Conservation (phyloP, 1,140 invertebrate species). For the Sycophaga agraensis region DNA sequence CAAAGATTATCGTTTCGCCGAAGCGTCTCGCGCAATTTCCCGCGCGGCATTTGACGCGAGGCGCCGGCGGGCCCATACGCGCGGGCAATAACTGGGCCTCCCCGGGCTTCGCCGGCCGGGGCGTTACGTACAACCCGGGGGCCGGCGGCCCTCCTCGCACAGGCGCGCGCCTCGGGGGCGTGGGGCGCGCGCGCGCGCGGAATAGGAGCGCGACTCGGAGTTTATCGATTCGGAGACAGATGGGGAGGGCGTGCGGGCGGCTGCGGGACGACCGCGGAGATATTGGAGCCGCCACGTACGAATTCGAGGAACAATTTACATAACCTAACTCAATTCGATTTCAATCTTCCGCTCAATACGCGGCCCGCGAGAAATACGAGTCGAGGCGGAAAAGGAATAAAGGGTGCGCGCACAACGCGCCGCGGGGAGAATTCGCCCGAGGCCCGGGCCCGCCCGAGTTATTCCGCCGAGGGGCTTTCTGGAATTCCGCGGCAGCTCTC, state of each 20-base stretch:
- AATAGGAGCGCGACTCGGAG: slow-evolving; percentile 17
- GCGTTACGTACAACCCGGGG: too few species aligned
- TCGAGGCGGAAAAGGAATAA: slow-evolving; percentile 26
- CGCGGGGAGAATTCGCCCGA: not conserved
- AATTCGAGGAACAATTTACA: slow-evolving; percentile 37
- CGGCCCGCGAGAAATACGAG: not conserved
- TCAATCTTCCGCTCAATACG: slow-evolving; percentile 34
- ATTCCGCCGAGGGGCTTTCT: too few species aligned
- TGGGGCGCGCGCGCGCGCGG: not conserved
- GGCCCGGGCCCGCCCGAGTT: not conserved
- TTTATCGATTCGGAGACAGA: slow-evolving; percentile 33
- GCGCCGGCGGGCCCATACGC: not conserved
- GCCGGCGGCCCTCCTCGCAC: too few species aligned
- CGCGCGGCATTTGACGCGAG: not conserved
- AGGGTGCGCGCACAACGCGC: not conserved
- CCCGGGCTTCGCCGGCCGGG: too few species aligned
- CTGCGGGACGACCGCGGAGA: not conserved
- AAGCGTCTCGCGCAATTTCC: too few species aligned
- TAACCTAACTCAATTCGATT: slow-evolving; percentile 38
- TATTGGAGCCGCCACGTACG: slow-evolving; percentile 29
- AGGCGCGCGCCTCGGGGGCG: not conserved
- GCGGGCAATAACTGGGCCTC: too few species aligned
- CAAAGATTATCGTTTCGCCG: too few species aligned
- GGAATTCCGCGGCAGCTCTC: slow-evolving; percentile 12
- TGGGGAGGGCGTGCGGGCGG: not conserved